Conservation (phyloP, 2,113 vertebrate genomes). For the Cynocephalus volans region DNA sequence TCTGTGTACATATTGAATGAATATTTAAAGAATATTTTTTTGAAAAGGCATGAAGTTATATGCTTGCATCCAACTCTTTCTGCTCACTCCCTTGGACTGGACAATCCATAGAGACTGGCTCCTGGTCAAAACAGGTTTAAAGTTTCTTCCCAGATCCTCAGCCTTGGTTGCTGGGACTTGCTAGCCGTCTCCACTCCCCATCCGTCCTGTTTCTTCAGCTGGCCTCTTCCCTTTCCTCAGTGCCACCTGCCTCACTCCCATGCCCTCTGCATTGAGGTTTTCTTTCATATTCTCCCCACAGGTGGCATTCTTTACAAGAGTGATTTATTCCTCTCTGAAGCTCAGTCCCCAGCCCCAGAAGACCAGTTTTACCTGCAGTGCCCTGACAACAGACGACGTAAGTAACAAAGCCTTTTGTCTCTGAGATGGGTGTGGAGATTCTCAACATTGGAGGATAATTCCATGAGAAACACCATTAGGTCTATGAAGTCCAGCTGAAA, state of each 20-base stretch:
- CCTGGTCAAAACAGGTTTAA: neutral
- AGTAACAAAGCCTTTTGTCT: neutral
- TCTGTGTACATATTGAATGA: neutral
- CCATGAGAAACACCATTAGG: neutral
- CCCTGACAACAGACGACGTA: neutral
- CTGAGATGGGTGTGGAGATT: neutral
- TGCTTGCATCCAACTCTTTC: neutral
- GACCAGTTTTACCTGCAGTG: neutral
- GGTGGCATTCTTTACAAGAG: neutral
- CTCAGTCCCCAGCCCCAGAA: neutral
- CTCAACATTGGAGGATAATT: neutral
- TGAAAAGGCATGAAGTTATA: neutral
- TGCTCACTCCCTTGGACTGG: neutral
- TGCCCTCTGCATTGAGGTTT: neutral
- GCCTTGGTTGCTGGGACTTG: neutral
- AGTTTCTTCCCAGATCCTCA: neutral
- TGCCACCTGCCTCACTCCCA: neutral
- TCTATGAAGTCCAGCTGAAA: neutral
- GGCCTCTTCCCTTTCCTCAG: neutral
- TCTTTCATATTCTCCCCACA: neutral
- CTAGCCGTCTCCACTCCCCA: neutral
- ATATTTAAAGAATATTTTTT: neutral
- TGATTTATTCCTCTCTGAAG: neutral
- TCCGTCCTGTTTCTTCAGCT: neutral
- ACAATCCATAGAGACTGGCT: neutral